phyloP scores from a whole-genome alignment of 2,113 vertebrate genomes.

The Microtus pennsylvanicus region DNA sequence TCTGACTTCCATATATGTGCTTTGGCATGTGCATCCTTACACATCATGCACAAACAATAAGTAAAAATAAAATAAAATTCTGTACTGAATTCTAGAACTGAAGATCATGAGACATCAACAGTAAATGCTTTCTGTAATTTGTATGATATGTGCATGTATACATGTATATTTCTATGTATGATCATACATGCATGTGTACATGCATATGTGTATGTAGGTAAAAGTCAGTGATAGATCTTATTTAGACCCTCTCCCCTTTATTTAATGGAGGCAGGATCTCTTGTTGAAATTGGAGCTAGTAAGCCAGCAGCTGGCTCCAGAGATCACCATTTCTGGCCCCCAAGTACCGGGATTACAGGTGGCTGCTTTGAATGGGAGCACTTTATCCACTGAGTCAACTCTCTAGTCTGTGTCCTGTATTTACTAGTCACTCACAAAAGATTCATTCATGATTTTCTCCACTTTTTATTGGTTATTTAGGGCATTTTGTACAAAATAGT shows the following conservation, averaged over 20 bases:
- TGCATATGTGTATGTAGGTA: background rate
- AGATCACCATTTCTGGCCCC: background rate
- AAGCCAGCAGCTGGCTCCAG: background rate
- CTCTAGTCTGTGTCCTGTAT: background rate
- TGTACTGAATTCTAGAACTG: slow-evolving; percentile 50
- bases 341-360: background rate
- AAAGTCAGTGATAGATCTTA: background rate
- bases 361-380: background rate
- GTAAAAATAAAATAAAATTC: background rate
- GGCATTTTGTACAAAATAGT: background rate
- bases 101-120: slow-evolving; percentile 47
- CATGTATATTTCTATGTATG: background rate
- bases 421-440: slow-evolving; percentile 28
- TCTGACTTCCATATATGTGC: background rate
- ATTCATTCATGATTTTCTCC: background rate
- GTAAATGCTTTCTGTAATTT: slow-evolving; percentile 22
- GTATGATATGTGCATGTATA: background rate
- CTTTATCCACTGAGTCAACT: background rate
- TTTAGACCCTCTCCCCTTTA: background rate
- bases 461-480: slow-evolving; percentile 7
- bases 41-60: background rate
- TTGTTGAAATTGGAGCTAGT: background rate
- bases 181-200: background rate
- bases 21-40: background rate
- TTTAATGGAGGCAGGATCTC: background rate